Evolutionary conservation across 1,140 invertebrate genomes (phyloP).

Genomic region (Ptiloglossa arizonensis): DNA sequence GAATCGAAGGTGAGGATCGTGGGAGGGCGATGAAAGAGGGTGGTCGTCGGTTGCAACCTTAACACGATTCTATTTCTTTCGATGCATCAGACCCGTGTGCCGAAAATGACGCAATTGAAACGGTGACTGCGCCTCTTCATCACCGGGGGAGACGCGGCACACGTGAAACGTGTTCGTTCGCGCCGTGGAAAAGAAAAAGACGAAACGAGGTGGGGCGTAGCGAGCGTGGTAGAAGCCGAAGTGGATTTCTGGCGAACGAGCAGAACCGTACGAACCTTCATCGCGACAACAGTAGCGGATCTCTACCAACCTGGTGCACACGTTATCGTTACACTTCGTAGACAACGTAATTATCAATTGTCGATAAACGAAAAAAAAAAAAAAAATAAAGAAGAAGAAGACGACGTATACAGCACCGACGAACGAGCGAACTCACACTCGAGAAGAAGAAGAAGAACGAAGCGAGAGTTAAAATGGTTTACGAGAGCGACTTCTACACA

Average conservation of each 20-base stretch:
- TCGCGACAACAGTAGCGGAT: constrained; percentile 74
- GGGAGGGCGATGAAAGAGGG: constrained; percentile 27
- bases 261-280: constrained; percentile 80
- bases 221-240: constrained; percentile 13
- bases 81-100: constrained; percentile 64
- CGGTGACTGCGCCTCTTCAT: constrained; percentile 25
- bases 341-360: not conserved
- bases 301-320: constrained; percentile 34
- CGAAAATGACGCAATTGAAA: constrained; percentile 51
- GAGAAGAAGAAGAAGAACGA: constrained; percentile 43
- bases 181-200: constrained; percentile 1
- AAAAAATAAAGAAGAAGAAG: no score
- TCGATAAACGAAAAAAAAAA: no score
- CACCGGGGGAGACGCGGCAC: constrained; percentile 21
- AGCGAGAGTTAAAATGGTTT: constrained; percentile 87
- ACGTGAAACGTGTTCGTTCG: not conserved
- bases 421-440: constrained; percentile 34
- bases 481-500: constrained; percentile 94
- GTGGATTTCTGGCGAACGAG: constrained; percentile 33
- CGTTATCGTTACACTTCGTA: constrained; percentile 24
- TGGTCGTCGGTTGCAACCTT: constrained; percentile 64
- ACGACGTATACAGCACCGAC: not conserved
- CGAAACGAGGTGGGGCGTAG: constrained; percentile 27
- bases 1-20: constrained; percentile 14
- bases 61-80: constrained; percentile 76